These are phyloP conservation scores for Echinometra lucunter DNA, from an alignment of 53 echinoderm and acorn worm genomes.

Conservation along the genomic window DNA sequence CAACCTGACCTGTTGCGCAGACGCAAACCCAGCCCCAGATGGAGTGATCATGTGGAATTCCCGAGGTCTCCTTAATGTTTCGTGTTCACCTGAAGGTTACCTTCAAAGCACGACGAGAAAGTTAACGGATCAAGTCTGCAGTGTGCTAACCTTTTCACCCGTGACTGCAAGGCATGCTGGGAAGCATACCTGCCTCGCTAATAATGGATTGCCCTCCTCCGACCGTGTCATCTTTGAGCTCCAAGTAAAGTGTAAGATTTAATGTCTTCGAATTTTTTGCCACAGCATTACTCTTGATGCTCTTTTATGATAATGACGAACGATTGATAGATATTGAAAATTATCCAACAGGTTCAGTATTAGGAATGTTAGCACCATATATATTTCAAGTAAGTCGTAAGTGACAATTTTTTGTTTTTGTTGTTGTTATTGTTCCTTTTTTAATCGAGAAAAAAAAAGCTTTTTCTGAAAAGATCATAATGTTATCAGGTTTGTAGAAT, in stretches of 20 bases:
- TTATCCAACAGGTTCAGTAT: too few relatives aligned
- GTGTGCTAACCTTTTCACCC: background rate
- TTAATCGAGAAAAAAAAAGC: too few relatives aligned
- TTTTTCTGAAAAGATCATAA: too few relatives aligned
- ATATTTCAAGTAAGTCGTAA: too few relatives aligned
- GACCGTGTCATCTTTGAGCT: background rate
- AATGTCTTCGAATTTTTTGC: background rate
- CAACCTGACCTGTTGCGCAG: background rate
- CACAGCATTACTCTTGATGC: background rate
- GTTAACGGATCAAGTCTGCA: background rate
- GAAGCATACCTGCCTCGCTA: background rate
- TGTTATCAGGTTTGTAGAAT: too few relatives aligned
- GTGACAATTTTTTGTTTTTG: too few relatives aligned
- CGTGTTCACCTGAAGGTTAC: background rate
- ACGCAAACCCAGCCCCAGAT: background rate
- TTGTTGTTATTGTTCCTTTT: too few relatives aligned
- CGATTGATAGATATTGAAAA: background rate
- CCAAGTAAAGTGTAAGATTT: slow-evolving; percentile 14
- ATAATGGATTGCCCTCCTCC: background rate
- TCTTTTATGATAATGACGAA: background rate
- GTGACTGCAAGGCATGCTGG: background rate
- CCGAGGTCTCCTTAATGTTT: background rate
- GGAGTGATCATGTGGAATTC: background rate
- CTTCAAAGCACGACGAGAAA: background rate
- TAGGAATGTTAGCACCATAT: too few relatives aligned